A percentile compares a stretch with the other conserved stretches of the same genome.
These are phyloP conservation scores for Rhagologus leucostigma DNA, from an alignment of 2,113 vertebrate genomes.

Conservation along the genomic window DNA sequence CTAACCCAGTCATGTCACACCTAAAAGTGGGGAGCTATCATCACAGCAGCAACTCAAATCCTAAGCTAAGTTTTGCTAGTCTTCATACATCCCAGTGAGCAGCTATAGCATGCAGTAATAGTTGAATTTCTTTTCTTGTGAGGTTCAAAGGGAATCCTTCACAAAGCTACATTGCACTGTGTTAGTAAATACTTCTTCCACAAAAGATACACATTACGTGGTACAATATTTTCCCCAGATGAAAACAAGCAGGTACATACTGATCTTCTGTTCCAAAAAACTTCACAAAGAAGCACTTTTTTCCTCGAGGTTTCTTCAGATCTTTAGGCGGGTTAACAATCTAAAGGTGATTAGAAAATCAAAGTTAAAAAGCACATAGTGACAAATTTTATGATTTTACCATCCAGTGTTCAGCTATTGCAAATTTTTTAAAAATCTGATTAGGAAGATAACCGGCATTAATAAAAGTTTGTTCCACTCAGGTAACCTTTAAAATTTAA, in stretches of 20 bases:
- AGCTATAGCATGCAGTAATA: background rate
- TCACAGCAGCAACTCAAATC: background rate
- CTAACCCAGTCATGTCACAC: background rate
- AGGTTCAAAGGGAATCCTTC: background rate
- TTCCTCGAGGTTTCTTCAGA: slow-evolving; percentile 95
- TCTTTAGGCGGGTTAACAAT: slow-evolving; percentile 98
- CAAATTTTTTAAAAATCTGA: background rate
- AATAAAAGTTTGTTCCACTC: background rate
- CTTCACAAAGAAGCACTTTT: slow-evolving; percentile 98
- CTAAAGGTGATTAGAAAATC: slow-evolving; percentile 68
- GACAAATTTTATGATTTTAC: background rate
- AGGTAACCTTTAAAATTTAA: background rate
- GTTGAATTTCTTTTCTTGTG: background rate
- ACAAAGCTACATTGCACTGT: background rate
- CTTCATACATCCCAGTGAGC: background rate
- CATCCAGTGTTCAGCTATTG: background rate
- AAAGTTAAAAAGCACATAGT: background rate
- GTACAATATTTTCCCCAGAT: background rate
- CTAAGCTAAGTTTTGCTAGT: background rate
- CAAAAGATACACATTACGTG: background rate
- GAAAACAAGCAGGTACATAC: slow-evolving; percentile 77
- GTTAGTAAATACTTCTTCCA: background rate
- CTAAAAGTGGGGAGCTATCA: background rate
- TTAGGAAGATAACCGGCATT: background rate
- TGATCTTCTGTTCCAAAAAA: slow-evolving; percentile 99